Evolutionary conservation across 2,113 vertebrate species (phyloP).

Genomic region (Podarcis raffonei): DNA sequence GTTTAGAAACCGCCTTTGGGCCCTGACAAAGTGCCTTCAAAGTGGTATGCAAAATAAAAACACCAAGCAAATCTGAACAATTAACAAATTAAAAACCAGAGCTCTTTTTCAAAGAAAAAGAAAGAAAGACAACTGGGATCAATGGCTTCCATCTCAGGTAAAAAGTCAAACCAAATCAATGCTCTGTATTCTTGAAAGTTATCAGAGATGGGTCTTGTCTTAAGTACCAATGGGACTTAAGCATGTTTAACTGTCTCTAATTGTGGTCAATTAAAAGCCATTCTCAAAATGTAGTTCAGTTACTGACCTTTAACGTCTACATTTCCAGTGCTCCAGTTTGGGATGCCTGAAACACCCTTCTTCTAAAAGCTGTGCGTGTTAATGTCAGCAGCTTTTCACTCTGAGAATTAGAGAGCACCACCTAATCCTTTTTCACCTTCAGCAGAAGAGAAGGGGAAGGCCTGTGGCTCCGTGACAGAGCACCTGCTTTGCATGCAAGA

Average conservation of each 20-base stretch:
- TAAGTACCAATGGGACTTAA: constrained; percentile 25
- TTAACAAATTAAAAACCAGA: not conserved
- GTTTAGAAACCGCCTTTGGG: not conserved
- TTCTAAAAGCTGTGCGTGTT: rapidly evolving
- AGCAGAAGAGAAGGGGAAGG: not conserved
- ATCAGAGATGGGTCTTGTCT: too few species aligned
- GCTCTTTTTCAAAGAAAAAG: not conserved
- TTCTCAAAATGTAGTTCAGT: not conserved
- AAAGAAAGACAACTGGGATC: not conserved
- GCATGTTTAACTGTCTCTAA: not conserved
- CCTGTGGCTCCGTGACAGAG: not conserved
- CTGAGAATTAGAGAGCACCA: not conserved
- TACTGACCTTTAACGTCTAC: not conserved
- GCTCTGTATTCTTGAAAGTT: too few species aligned
- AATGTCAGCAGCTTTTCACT: rapidly evolving
- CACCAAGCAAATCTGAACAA: not conserved
- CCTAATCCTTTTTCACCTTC: not conserved
- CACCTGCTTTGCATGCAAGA: not conserved
- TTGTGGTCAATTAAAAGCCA: not conserved
- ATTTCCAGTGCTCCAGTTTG: not conserved
- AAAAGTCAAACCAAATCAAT: not conserved
- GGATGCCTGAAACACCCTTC: not conserved
- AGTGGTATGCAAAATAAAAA: not conserved
- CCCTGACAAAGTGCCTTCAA: not conserved
- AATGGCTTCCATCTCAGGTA: not conserved